Percentiles rank a stretch among this genome's conserved stretches.
These are phyloP conservation scores for Ctena decussata DNA, from an alignment of 2,888 invertebrate genomes.

Conservation along the genomic window DNA sequence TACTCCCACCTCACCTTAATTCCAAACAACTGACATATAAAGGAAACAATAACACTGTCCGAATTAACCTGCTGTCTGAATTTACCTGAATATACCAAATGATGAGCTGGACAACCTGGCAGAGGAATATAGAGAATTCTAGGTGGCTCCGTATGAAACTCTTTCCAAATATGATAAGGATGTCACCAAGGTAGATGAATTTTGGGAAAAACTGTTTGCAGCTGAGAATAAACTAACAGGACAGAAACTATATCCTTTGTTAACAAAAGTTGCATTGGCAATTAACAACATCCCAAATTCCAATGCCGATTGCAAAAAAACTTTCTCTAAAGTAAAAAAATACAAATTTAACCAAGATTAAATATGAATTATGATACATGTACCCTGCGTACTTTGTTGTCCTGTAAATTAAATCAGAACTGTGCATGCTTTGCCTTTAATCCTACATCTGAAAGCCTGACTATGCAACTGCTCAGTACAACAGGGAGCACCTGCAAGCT, in stretches of 20 bases:
- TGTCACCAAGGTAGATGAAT: background rate
- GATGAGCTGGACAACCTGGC: background rate
- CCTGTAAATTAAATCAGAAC: background rate
- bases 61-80: too few species aligned
- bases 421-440: background rate
- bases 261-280: background rate
- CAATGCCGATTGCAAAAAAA: conserved; percentile 29
- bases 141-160: background rate
- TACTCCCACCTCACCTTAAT: too few species aligned
- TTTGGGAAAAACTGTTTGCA: background rate
- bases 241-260: conserved; percentile 81
- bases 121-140: background rate
- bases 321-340: conserved; percentile 34
- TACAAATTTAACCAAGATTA: background rate
- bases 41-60: too few species aligned
- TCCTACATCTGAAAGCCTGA: background rate
- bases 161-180: background rate
- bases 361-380: background rate
- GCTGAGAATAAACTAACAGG: background rate
- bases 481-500: background rate
- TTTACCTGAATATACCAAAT: too few species aligned
- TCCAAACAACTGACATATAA: too few species aligned
- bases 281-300: conserved; percentile 12
- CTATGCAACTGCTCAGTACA: background rate
- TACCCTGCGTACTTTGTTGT: background rate